phyloP scores from a whole-genome alignment of 1,140 invertebrate species.

The Trachymyrmex septentrionalis region DNA sequence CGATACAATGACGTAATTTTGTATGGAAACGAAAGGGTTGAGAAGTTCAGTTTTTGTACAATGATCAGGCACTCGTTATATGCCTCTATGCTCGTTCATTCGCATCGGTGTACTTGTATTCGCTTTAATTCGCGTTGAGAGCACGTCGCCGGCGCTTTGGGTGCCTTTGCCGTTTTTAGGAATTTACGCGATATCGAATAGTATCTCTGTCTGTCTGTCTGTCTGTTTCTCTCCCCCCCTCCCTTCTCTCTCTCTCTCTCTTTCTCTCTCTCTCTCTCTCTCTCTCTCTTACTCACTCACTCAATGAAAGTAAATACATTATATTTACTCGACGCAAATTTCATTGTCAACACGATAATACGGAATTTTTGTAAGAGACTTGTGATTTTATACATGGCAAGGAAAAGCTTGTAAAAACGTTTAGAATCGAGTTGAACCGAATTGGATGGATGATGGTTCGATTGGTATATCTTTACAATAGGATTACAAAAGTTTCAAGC shows the following conservation, averaged over 20 bases:
- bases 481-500: background rate
- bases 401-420: slow-evolving; percentile 64
- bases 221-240: background rate
- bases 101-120: slow-evolving; percentile 54
- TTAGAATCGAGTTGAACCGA: background rate
- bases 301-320: background rate
- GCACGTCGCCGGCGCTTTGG: slow-evolving; percentile 68
- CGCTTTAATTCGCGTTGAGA: slow-evolving; percentile 46
- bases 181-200: slow-evolving; percentile 38
- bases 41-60: slow-evolving; percentile 41
- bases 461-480: background rate
- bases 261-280: no score
- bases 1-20: background rate
- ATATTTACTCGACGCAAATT: slow-evolving; percentile 12
- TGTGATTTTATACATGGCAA: slow-evolving; percentile 68
- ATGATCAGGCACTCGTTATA: slow-evolving; percentile 61
- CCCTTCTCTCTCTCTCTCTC: background rate
- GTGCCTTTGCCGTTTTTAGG: slow-evolving; percentile 68
- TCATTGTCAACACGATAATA: slow-evolving; percentile 57
- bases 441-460: background rate
- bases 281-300: background rate
- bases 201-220: background rate
- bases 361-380: slow-evolving; percentile 51
- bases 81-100: slow-evolving; percentile 65
- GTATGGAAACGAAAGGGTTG: slow-evolving; percentile 23